Percentiles rank a stretch among this genome's conserved stretches.
Conservation (phyloP, 2,113 vertebrate genomes). For the Salvator merianae region DNA sequence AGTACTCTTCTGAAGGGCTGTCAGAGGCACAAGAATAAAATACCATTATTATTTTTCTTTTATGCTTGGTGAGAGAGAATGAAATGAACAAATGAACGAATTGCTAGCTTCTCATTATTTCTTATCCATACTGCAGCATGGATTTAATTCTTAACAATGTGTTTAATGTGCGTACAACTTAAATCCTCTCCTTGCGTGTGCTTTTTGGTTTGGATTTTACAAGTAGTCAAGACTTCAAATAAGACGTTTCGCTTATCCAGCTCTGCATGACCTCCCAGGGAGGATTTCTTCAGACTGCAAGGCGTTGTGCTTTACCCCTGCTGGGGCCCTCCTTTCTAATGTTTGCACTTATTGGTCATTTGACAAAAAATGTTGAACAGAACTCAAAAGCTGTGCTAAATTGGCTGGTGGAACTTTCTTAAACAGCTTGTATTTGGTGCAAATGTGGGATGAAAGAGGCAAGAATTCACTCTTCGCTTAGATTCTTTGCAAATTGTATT, state of each 20-base stretch:
- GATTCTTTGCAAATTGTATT: background rate
- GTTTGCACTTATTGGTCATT: slow-evolving; percentile 11
- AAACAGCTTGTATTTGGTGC: slow-evolving; percentile 10
- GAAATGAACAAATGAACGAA: background rate
- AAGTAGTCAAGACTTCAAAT: background rate
- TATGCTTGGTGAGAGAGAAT: too few species aligned
- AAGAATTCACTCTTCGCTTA: background rate
- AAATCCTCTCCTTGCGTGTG: background rate
- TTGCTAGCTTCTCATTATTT: background rate
- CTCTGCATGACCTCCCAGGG: background rate
- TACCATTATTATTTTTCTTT: background rate
- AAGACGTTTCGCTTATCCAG: background rate
- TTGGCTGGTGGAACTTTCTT: slow-evolving; percentile 5
- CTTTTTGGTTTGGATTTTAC: background rate
- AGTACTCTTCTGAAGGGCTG: background rate
- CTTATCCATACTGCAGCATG: background rate
- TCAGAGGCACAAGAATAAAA: background rate
- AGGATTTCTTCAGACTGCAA: background rate
- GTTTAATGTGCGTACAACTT: background rate
- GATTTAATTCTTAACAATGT: background rate
- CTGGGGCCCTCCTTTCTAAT: background rate
- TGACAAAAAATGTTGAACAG: slow-evolving; percentile 10
- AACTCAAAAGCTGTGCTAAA: slow-evolving; percentile 13
- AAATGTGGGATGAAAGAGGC: slow-evolving; percentile 9
- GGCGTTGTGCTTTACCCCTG: background rate